phyloP scores from a whole-genome alignment of 1,140 invertebrate species.

The Calephelis virginiensis region DNA sequence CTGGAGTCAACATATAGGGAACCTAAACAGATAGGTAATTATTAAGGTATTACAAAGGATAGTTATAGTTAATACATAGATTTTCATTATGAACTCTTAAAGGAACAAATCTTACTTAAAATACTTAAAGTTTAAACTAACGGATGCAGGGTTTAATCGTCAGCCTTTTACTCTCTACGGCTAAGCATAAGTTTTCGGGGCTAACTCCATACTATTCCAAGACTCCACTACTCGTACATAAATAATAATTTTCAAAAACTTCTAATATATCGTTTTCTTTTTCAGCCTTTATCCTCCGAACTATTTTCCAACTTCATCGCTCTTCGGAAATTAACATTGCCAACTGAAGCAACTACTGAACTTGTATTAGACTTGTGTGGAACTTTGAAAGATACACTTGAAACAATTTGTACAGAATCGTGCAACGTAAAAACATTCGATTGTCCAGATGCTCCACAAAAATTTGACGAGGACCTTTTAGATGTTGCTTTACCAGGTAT shows the following conservation, averaged over 20 bases:
- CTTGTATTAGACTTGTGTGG: slow-evolving; percentile 49
- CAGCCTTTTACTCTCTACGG: too few relatives aligned
- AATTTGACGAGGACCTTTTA: slow-evolving; percentile 44
- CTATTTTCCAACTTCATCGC: slow-evolving; percentile 51
- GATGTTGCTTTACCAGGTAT: slow-evolving; percentile 48
- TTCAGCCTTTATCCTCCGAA: slow-evolving; percentile 51
- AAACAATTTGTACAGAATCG: slow-evolving; percentile 50
- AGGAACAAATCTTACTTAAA: too few relatives aligned
- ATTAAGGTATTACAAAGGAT: too few relatives aligned
- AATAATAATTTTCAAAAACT: background rate
- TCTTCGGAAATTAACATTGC: slow-evolving; percentile 50
- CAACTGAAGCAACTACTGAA: slow-evolving; percentile 38
- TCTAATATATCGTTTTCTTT: slow-evolving; percentile 31
- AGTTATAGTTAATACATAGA: too few relatives aligned
- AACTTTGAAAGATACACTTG: slow-evolving; percentile 45
- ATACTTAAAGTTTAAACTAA: too few relatives aligned
- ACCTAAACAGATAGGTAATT: too few relatives aligned
- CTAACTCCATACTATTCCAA: too few relatives aligned
- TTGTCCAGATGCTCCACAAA: slow-evolving; percentile 47
- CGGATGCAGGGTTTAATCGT: too few relatives aligned
- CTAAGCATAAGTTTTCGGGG: too few relatives aligned
- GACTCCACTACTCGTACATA: too few relatives aligned
- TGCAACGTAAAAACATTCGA: slow-evolving; percentile 44
- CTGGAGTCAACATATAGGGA: too few relatives aligned
- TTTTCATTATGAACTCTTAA: too few relatives aligned